Conservation (phyloP, 2,113 vertebrate species). For the Oxygymnocypris stewartii region DNA sequence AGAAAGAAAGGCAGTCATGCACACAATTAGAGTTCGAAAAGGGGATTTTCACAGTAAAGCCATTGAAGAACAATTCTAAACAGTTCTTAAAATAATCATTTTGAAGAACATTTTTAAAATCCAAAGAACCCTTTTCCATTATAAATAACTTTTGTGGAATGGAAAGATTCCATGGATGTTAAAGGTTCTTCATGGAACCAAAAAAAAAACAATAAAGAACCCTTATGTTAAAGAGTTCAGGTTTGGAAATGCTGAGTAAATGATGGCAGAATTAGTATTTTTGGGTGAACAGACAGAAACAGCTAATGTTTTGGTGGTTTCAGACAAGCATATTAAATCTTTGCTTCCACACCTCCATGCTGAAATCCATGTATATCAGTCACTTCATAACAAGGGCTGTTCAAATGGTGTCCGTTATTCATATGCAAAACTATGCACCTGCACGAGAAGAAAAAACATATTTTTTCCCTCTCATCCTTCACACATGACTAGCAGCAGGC, state of each 20-base stretch:
- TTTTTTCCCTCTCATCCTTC: slow-evolving; percentile 48
- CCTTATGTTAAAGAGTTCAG: too few relatives aligned
- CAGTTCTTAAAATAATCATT: not conserved
- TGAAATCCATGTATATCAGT: slow-evolving; percentile 16
- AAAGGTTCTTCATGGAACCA: not conserved
- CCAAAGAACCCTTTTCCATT: not conserved
- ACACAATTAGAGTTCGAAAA: not conserved
- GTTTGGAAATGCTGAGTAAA: not conserved
- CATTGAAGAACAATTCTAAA: not conserved
- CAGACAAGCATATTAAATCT: not conserved
- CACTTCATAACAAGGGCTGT: not conserved
- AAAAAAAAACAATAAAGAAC: not conserved
- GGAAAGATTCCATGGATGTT: not conserved
- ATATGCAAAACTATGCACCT: slow-evolving; percentile 68
- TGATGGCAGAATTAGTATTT: not conserved
- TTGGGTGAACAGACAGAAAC: slow-evolving; percentile 16
- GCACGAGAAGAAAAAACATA: slow-evolving; percentile 47
- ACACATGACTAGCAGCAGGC: slow-evolving; percentile 55
- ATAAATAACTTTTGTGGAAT: not conserved
- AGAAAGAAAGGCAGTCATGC: not conserved
- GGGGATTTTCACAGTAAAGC: not conserved
- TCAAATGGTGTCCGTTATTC: slow-evolving; percentile 25
- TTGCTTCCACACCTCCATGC: not conserved
- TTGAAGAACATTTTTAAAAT: not conserved
- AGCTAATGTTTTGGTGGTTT: not conserved